Evolutionary conservation across 2,113 vertebrate genomes (phyloP), one percentile per base, ranked within the genome.

Genomic region (Chinchilla lanigera): DNA sequence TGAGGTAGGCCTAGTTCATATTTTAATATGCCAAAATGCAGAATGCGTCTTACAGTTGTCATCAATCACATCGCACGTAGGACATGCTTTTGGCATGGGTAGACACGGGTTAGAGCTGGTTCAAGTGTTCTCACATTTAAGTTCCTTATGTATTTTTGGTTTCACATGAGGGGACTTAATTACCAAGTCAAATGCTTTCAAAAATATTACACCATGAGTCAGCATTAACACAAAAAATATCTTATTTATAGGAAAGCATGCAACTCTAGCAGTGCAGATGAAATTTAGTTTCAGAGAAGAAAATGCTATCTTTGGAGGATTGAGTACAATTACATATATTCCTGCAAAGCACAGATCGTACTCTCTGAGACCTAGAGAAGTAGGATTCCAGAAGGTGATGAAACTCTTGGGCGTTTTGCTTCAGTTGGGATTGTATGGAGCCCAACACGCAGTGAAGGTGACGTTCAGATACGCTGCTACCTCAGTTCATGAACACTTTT

Each of bases 201-300:
- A 41, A 33, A 93, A 81, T 0, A 50, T 47, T 41, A 4, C 12
- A 58, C 17, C 7, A 69, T 47, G 14, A 86, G 20, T 73, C n/a
- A 61, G 20, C 41, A 50, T 56, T 90, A 61, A 96, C 87, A 60
- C 11, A 30, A 61, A 38, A 50, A 75, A 58, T 87, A 67, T n/a
- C 82, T 2, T 75, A 6, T 77, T 7, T 16, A 52, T 7, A 90
- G 52, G 38, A 91, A 93, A 95, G 11, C 54, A 47, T 41, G 5
- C 12, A 65, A 83, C 3, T 91, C 5, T 3, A 86, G 6, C 0
- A 89, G 19, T 11, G 61, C 33, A 41, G 2, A 50, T 5, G 28
- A 85, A 69, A n/a, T 65, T 90, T 67, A 1, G 0, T 26, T 47
- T 69, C 38, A 75, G 14, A n/a, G 28, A 89, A 80, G 12, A 35